Evolutionary conservation across 2,888 invertebrate genomes (phyloP).

Genomic region (Horisme vitalbata): DNA sequence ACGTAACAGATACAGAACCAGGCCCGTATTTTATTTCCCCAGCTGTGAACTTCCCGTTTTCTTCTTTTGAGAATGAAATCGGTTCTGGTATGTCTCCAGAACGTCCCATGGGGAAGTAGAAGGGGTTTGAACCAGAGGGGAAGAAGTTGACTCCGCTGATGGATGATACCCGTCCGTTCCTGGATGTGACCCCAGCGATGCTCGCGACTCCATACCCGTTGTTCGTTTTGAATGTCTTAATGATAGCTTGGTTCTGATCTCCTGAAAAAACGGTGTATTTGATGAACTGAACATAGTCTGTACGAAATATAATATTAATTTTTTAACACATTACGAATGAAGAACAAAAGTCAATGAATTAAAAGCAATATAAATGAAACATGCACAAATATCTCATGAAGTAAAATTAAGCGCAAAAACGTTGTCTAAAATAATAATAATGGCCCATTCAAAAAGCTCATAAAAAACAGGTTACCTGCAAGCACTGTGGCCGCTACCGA

Average conservation of each 20-base stretch:
- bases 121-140: conserved; percentile 33
- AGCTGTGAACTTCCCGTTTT: conserved; percentile 45
- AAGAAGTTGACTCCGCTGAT: conserved; percentile 54
- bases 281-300: too few relatives aligned
- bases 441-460: background rate
- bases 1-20: conserved; percentile 53
- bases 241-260: conserved; percentile 11
- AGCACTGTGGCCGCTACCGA: conserved; percentile 31
- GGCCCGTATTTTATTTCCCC: conserved; percentile 55
- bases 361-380: background rate
- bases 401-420: background rate
- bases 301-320: too few relatives aligned
- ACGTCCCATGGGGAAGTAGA: conserved; percentile 20
- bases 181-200: conserved; percentile 52
- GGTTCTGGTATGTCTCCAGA: conserved; percentile 38
- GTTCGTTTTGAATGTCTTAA: conserved; percentile 31
- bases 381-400: background rate
- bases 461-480: conserved; percentile 43
- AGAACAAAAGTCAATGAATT: background rate
- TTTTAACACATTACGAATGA: too few relatives aligned
- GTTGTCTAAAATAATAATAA: conserved; percentile 10
- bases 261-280: too few relatives aligned
- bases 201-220: conserved; percentile 53
- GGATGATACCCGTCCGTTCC: conserved; percentile 58
- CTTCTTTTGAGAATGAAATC: conserved; percentile 46